phyloP scores from a whole-genome alignment of 2,113 vertebrate genomes.

The Psammodynastes pulverulentus region DNA sequence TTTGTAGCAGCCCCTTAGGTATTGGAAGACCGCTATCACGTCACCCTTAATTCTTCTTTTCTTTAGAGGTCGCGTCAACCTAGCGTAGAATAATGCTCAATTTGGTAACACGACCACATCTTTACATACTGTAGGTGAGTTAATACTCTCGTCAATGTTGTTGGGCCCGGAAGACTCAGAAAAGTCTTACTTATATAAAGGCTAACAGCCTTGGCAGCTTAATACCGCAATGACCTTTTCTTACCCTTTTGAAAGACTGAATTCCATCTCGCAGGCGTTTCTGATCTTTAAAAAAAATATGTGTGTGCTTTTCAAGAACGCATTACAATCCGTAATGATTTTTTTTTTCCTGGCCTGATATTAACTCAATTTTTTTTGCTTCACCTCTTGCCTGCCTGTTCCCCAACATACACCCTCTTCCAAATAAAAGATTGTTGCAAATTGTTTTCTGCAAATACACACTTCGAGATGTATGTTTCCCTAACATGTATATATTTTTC shows the following conservation, averaged over 20 bases:
- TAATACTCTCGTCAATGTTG: background rate
- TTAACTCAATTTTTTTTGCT: background rate
- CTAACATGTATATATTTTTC: background rate
- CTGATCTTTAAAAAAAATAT: background rate
- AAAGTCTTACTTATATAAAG: background rate
- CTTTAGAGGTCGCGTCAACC: no score
- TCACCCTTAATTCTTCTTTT: no score
- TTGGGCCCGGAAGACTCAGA: background rate
- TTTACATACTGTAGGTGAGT: no score
- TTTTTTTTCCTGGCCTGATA: background rate
- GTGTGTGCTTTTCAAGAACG: background rate
- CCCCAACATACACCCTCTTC: accelerated
- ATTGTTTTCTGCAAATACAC: background rate
- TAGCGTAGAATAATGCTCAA: no score
- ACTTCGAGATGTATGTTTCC: background rate
- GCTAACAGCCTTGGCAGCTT: background rate
- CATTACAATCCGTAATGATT: background rate
- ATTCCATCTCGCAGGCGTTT: background rate
- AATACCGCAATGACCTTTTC: background rate
- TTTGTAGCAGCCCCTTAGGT: no score
- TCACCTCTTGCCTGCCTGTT: background rate
- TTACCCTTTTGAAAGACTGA: background rate
- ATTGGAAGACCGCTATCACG: no score
- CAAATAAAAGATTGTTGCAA: background rate
- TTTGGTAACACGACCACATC: no score